Evolutionary conservation across 2,888 invertebrate species (phyloP), one percentile per base, ranked within the genome.

Genomic region (Pristionchus entomophagus): DNA sequence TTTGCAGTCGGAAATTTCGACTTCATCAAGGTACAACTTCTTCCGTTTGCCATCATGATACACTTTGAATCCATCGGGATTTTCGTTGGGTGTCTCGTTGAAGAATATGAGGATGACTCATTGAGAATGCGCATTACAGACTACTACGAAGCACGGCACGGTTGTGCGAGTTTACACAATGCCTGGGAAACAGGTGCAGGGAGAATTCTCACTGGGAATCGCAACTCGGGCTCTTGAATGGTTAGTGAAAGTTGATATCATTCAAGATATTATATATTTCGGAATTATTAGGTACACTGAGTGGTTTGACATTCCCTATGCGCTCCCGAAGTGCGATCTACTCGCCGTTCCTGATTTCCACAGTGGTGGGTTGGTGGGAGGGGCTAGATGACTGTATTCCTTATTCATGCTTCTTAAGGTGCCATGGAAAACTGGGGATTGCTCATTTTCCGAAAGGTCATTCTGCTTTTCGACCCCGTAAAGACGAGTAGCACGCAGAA

Each of bases 361-460:
- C 85, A 96, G 96, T 88, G 97, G 95, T 95, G 90, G 38, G 51
- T 41, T 26, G 12, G 26, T 10, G 29, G 10, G 12, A 0, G 29
- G 26, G 4, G 77, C 3, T 26, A n/a, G n/a, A 35, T 12, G 59
- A 69, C 12, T 35, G 29, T 10, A n/a, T 29, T 3, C 0, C 12
- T n/a, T 2, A 32, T 14, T 12, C 12, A 51, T 12, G 14, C 14
- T 22, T 2, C 19, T 49, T 88, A 22, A 88, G 88, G 90, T 90
- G 98, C 98, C 86, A 98, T 98, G 98, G 98, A 98, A 94, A 99
- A 99, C 94, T 99, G 98, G 98, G 98, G 98, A 12, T 94, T 97
- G 38, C 96, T 97, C 45, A 97, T 97, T n/a, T 97, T 97, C 93
- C 95, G 98, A 88, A 98, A 99, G 94, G 96, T 96, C 8, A 96